Evolutionary conservation across 2,888 invertebrate species (phyloP).

Genomic region (Achlya flavicornis): DNA sequence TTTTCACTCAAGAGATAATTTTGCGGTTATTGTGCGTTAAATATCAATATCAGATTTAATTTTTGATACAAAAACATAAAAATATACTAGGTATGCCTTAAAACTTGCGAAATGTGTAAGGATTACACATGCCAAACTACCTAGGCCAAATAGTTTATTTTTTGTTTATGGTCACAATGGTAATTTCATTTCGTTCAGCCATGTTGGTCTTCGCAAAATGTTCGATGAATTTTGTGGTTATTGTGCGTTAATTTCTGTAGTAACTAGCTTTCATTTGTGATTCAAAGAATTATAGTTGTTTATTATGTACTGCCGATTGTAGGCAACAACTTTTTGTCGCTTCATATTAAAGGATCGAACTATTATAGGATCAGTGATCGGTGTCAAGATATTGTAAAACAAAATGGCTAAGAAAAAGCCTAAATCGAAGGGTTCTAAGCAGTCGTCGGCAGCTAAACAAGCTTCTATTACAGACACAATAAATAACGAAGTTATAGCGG

Average conservation of each 20-base stretch:
- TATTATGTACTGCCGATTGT: background rate
- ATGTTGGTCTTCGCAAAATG: constrained; percentile 9
- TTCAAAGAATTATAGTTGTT: background rate
- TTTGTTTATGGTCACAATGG: constrained; percentile 9
- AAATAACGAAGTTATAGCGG: constrained; percentile 48
- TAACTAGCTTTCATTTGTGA: background rate
- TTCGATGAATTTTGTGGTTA: background rate
- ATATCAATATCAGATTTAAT: no score
- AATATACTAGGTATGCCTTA: no score
- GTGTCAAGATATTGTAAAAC: constrained; percentile 16
- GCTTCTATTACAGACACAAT: constrained; percentile 22
- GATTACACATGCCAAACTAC: background rate
- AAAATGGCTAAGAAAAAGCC: constrained; percentile 66
- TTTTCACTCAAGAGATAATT: no score
- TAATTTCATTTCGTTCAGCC: constrained; percentile 7
- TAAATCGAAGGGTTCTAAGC: constrained; percentile 48
- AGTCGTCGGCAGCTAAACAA: constrained; percentile 24
- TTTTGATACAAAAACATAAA: no score
- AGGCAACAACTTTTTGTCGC: background rate
- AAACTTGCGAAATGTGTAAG: no score
- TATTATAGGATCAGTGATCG: background rate
- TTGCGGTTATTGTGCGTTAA: no score
- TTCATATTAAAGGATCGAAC: background rate
- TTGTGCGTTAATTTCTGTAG: background rate
- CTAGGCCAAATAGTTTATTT: background rate